Percentiles rank a stretch among this genome's conserved stretches.
phyloP scores from a whole-genome alignment of 2,888 invertebrate genomes.

The Cloeon dipterum region DNA sequence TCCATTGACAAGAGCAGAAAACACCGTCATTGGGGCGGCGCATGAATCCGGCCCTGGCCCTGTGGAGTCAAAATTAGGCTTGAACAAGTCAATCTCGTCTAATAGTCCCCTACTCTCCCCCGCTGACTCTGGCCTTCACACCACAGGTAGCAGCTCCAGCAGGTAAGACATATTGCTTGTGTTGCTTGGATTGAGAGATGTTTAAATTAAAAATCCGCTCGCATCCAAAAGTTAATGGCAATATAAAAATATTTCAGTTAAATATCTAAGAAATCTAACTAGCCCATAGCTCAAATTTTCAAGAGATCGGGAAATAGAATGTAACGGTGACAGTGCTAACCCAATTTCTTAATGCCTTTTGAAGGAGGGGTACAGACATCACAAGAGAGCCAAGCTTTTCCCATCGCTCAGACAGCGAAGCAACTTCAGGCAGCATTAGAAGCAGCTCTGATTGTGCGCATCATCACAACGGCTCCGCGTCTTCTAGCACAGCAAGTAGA shows the following conservation, averaged over 20 bases:
- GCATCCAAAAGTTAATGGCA: background rate
- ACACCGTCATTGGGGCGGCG: background rate
- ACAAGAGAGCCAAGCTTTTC: no score
- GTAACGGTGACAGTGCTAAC: no score
- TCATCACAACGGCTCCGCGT: background rate
- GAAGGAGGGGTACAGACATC: no score
- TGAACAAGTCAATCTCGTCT: slow-evolving; percentile 6
- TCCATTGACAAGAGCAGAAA: slow-evolving; percentile 1
- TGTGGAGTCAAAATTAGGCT: slow-evolving; percentile 5
- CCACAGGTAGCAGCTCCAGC: slow-evolving; percentile 10
- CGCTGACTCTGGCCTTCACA: slow-evolving; percentile 12
- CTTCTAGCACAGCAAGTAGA: background rate
- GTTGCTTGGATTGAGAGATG: no score
- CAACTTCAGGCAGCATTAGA: background rate
- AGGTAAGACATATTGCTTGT: no score
- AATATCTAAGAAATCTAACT: background rate
- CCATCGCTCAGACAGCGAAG: background rate
- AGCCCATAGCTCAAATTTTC: no score
- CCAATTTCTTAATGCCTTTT: no score
- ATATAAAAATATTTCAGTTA: background rate
- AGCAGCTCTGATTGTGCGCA: background rate
- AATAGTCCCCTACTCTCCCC: slow-evolving; percentile 9
- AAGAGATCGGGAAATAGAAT: no score
- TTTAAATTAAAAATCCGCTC: no score
- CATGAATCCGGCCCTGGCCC: slow-evolving; percentile 5